Evolutionary conservation across 2,113 vertebrate genomes (phyloP), one percentile per base, ranked within the genome.

Genomic region (Papio anubis): DNA sequence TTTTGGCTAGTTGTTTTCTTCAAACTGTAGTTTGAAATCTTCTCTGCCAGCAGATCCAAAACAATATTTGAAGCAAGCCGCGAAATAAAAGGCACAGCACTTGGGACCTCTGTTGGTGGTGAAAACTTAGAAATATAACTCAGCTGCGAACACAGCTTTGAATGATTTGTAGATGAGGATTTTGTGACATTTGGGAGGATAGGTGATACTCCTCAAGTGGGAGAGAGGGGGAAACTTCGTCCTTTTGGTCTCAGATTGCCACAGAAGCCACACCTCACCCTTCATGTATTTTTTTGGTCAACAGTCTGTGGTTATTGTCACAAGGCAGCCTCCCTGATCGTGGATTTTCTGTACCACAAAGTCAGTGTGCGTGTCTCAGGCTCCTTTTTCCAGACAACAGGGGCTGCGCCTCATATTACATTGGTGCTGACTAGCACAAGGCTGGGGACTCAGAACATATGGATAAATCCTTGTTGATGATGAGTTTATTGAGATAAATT

Each of bases 101-200:
- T 61, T 50, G 35, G 87, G 40, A 72, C 13, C 14, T 40, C 6
- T 72, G 35, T 16, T 75, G 52, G 78, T 14, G 32, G 48, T 23
- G 4, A 80, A 81, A 57, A 45, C 10, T 88, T n/a, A 93, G 78
- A 87, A 91, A 72, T 25, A 64, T 2, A 68, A 43, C 66, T 82
- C 52, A 45, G 76, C 40, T 70, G 35, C 40, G 25, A 59, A 82
- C 45, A 45, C 14, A 23, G 13, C 76, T 94, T 43, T 59, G 57
- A 68, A 82, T 48, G 59, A 68, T 79, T 93, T 70, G 16, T 88
- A 27, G 35, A 48, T 95, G 87, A 52, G 35, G 50, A 55, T 95
- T 97, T 92, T 68, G 21, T 57, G 78, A 88, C 30, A 55, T 43
- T 84, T 76, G 52, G 59, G n/a, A 55, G 8, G 50, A 21, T 48